Evolutionary conservation across 1,140 invertebrate genomes (phyloP).

Genomic region (Saccostrea echinata): DNA sequence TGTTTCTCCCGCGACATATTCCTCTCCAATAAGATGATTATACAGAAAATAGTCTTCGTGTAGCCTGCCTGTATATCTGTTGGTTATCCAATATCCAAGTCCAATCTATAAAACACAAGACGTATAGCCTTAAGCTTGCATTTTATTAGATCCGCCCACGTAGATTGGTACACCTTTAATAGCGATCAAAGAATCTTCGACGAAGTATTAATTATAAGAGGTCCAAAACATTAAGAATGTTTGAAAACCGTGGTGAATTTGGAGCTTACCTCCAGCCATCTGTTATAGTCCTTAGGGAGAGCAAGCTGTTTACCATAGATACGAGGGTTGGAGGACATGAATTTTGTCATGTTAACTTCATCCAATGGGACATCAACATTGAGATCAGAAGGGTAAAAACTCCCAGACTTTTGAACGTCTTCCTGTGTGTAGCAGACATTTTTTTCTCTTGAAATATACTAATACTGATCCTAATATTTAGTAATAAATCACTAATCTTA

Average conservation of each 20-base stretch:
- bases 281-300: constrained; percentile 43
- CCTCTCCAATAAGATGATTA: constrained; percentile 61
- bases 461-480: too few species aligned
- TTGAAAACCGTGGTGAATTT: neutral
- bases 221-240: neutral
- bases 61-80: constrained; percentile 50
- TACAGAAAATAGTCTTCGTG: constrained; percentile 59
- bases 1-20: constrained; percentile 39
- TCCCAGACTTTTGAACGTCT: neutral
- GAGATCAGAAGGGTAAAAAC: neutral
- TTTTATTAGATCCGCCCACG: too few species aligned
- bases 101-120: constrained; percentile 65
- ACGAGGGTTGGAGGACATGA: constrained; percentile 48
- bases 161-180: too few species aligned
- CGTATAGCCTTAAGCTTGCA: too few species aligned
- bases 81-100: constrained; percentile 63
- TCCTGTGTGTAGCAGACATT: constrained; percentile 25
- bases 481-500: neutral
- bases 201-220: too few species aligned
- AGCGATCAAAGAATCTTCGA: too few species aligned
- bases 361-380: constrained; percentile 45
- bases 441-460: neutral
- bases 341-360: constrained; percentile 23
- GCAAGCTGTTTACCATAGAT: constrained; percentile 36
- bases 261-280: constrained; percentile 45